Evolutionary conservation across 2,888 invertebrate species (phyloP).

Genomic region (Drosophila pegasa): DNA sequence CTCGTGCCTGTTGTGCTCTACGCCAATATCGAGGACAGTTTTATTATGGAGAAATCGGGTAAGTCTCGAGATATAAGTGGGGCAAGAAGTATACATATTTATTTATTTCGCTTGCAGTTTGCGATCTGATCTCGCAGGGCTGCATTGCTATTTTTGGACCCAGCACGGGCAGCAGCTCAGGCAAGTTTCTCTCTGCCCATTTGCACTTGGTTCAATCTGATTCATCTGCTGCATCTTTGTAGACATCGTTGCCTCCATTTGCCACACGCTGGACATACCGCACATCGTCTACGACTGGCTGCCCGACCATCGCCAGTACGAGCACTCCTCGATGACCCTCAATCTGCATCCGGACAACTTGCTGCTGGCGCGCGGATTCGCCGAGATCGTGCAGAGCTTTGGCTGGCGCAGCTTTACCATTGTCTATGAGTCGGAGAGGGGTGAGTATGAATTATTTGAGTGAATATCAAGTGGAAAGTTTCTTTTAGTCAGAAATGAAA

Average conservation of each 20-base stretch:
- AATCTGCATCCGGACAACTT: slow-evolving; percentile 90
- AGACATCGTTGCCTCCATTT: slow-evolving; percentile 86
- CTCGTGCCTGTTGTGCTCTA: slow-evolving; percentile 80
- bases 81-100: neutral
- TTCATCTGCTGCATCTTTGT: neutral
- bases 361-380: slow-evolving; percentile 89
- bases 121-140: slow-evolving; percentile 88
- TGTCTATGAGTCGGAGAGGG: slow-evolving; percentile 93
- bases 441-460: slow-evolving; percentile 78
- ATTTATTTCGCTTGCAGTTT: slow-evolving; percentile 85
- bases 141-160: slow-evolving; percentile 91
- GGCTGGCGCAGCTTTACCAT: slow-evolving; percentile 93
- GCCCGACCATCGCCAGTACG: slow-evolving; percentile 80
- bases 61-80: neutral
- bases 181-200: slow-evolving; percentile 75
- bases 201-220: no score
- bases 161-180: slow-evolving; percentile 85
- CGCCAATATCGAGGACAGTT: slow-evolving; percentile 82
- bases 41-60: slow-evolving; percentile 83
- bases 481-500: neutral
- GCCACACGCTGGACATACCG: slow-evolving; percentile 88
- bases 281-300: slow-evolving; percentile 88
- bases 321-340: slow-evolving; percentile 87
- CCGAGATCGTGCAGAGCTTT: slow-evolving; percentile 90
- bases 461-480: neutral